Percentiles rank a stretch among this genome's conserved stretches.
phyloP scores from a whole-genome alignment of 2,888 invertebrate genomes.

The Sarcophaga variegata region DNA sequence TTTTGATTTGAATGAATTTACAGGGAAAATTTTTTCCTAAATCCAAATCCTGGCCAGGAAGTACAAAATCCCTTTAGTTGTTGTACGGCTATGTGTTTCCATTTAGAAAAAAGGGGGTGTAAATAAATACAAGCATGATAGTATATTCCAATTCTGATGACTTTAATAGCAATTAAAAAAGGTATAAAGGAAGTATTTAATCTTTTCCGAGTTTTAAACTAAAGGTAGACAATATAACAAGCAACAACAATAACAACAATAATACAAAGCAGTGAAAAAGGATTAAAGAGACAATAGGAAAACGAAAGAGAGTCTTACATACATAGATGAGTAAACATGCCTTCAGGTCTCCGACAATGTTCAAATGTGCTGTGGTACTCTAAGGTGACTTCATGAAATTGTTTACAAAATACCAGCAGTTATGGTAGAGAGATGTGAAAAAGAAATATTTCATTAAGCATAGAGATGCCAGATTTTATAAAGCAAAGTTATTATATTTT shows the following conservation, averaged over 20 bases:
- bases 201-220: slow-evolving; percentile 61
- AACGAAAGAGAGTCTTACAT: not conserved
- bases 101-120: slow-evolving; percentile 3
- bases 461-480: not conserved
- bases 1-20: slow-evolving; percentile 45
- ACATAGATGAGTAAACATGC: slow-evolving; percentile 17
- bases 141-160: slow-evolving; percentile 58
- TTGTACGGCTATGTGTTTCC: not conserved
- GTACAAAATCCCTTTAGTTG: slow-evolving; percentile 36
- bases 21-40: not conserved
- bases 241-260: slow-evolving; percentile 20
- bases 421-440: not conserved
- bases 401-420: not conserved
- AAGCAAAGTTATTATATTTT: too few species aligned
- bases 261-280: not conserved
- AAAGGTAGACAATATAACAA: slow-evolving; percentile 39
- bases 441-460: not conserved
- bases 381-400: not conserved
- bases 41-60: slow-evolving; percentile 40
- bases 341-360: not conserved
- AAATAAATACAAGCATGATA: slow-evolving; percentile 25
- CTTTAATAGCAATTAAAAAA: slow-evolving; percentile 62
- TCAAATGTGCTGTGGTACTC: slow-evolving; percentile 10
- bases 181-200: slow-evolving; percentile 59
- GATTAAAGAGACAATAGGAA: slow-evolving; percentile 1